Base-by-base conservation (phyloP, 2,797 vertebrate species). In the Ispidina picta region DNA sequence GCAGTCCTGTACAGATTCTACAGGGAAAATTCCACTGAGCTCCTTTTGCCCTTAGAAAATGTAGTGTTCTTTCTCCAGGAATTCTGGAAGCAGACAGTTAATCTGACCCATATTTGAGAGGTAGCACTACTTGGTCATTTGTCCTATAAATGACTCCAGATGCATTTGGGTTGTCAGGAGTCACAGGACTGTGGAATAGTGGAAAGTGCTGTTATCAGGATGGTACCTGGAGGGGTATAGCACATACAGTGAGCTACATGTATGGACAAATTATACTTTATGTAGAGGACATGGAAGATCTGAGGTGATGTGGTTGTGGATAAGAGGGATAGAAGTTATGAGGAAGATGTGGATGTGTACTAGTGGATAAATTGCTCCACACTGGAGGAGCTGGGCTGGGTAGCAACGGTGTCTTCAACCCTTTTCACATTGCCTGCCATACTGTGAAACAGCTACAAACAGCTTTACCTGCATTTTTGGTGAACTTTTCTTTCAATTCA, bases 141-240 rank as follows among this genome's bases (percentile, higher is more conserved):
- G 20, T 21, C 43, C n/a, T 14, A 16, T 19, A 72, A 83, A 59
- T 52, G 19, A 29, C 8, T 82, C n/a, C 28, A 9, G 10, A 15
- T 55, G 6, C 12, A 11, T 26, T 25, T 66, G 55, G 23, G 15
- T 21, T 78, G 59, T 15, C 2, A 72, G 25, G 16, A 9, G 6
- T 46, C 29, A 37, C 0, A 0, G 13, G 16, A 9, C 15, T 46
- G 33, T 28, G 11, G 46, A 76, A 68, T 22, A 81, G 5, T 17
- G 64, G 28, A 56, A 92, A 44, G 8, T 48, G 25, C 3, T 70
- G 10, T 31, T 59, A 15, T 11, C 26, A 29, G 17, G 18, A 81
- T 73, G 33, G 25, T 92, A 60, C 33, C 54, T 46, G 22, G 4
- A 70, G 19, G 13, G 11, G 2, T 66, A 75, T 7, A 75, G 15